Base-by-base conservation (phyloP, 1,140 invertebrate genomes). In the Venustaconcha ellipsiformis region DNA sequence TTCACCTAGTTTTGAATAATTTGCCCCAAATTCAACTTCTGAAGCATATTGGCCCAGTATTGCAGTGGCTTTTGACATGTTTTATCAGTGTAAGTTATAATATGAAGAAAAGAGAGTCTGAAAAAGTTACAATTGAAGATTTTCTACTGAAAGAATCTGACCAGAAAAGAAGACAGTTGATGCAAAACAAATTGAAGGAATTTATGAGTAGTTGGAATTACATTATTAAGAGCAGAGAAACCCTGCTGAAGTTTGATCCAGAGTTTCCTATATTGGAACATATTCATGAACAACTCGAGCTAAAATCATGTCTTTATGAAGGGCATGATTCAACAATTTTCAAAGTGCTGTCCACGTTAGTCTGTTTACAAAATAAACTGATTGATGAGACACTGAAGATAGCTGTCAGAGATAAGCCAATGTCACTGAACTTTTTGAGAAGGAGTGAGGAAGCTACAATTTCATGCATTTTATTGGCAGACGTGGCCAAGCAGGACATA, bases 41-140 rank as follows among this genome's bases (percentile, higher is more conserved):
- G 20, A 63, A 69, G 13, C 60, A 75, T n/a, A 60, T 75, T 14
- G 56, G 64, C 23, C n/a, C 57, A 26, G 64, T 75, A 12, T 18
- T 75, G 17, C 73, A 70, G 13, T 75, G 73, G 73, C 73, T 69
- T 37, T n/a, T 69, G 67, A 12, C 58, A 69, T 30, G 56, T n/a
- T 20, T 68, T 64, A 23, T 69, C 17, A 75, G 63, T 18, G 15
- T 58, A 0, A 70, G 59, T 64, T 75, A 75, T 59, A 26, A 11
- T 14, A 30, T 70, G 11, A 75, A 75, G 57, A 57, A 67, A 30
- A n/a, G 23, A 11, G 58, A 70, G 14, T 64, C 67, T 69, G 23
- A 60, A 23, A 23, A 69, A 63, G 56, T 69, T 67, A 60, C 73
- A 17, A 60, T 75, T 14, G 13, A 57, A 12, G 67, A 69, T 23